These are phyloP conservation scores for Procapra przewalskii DNA, from an alignment of 2,113 vertebrate species.

Conservation along the genomic window DNA sequence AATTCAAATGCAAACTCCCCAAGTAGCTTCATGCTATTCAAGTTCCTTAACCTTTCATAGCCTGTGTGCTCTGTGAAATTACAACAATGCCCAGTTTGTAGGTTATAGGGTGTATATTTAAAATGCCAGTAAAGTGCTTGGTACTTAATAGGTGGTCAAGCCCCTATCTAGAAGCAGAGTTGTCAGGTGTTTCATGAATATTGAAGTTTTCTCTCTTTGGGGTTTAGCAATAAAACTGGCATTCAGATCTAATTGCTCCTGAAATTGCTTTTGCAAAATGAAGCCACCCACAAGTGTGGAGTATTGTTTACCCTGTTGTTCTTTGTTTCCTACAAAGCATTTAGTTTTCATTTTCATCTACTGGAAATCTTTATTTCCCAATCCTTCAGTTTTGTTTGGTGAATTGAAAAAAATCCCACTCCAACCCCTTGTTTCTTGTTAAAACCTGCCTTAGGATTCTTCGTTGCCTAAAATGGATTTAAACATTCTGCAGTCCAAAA, in stretches of 20 bases:
- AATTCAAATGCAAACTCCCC: background rate
- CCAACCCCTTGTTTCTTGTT: background rate
- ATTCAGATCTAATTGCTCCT: slow-evolving; percentile 27
- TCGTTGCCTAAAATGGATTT: background rate
- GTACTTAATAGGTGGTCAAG: background rate
- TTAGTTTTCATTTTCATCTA: slow-evolving; percentile 38
- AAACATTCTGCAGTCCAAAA: background rate
- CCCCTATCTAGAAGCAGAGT: background rate
- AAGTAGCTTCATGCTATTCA: background rate
- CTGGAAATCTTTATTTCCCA: background rate
- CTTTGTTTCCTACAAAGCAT: slow-evolving; percentile 27
- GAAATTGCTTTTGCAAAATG: slow-evolving; percentile 5
- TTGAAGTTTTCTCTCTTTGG: slow-evolving; percentile 9
- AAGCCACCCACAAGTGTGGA: background rate
- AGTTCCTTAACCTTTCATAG: background rate
- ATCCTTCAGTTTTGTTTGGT: background rate
- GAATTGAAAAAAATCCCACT: background rate
- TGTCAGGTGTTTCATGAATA: background rate
- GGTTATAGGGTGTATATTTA: background rate
- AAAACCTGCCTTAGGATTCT: background rate
- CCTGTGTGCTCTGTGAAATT: background rate
- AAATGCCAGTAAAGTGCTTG: background rate
- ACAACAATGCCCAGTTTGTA: background rate
- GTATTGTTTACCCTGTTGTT: background rate
- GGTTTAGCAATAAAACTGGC: background rate